Base-by-base conservation (phyloP, 2,888 invertebrate genomes). In the Thalpophila matura region DNA sequence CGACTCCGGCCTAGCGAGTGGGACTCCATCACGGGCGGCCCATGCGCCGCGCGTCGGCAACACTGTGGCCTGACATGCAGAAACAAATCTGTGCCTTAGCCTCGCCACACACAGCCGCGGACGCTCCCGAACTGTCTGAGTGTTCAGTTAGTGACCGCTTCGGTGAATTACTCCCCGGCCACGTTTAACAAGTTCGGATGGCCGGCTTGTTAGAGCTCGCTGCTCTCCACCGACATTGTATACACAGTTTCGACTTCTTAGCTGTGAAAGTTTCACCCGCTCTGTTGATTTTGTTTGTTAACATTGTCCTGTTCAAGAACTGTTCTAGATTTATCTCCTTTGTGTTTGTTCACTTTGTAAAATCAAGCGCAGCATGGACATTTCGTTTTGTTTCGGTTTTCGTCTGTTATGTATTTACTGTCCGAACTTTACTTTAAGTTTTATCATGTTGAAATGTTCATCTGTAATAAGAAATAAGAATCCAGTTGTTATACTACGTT, bases 231-330 rank as follows among this genome's bases (percentile, higher is more conserved):
- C 87, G 79, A 91, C 92, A 91, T 88, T 91, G 91, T 90, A 86
- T 88, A 89, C 88, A 89, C 88, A 89, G 92, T 91, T 91, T 87
- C 86, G 85, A 91, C 91, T 92, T 90, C 91, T 91, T 90, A 87
- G 91, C 89, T 87, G 87, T 84, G 85, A 91, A 93, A 92, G 88
- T 93, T 94, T 88, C 81, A 81, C 82, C 82, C 86, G 87, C 88
- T 90, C 84, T 85, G 90, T 90, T 92, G 87, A 92, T 92, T 91
- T 90, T 89, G 87, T 92, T 91, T 87, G 89, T 89, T 90, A 89
- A 86, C 87, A 86, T 87, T 89, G 89, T 88, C 86, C 86, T 84
- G 85, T 86, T 85, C 84, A 86, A 79, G 79, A 74, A 65, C 74
- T 76, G 67, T 78, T 76, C 79, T 74, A 68, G 79, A 79, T 80